A percentile compares a stretch with the other conserved stretches of the same genome.
phyloP scores from a whole-genome alignment of 2,113 vertebrate species.

The Cinclus cinclus region DNA sequence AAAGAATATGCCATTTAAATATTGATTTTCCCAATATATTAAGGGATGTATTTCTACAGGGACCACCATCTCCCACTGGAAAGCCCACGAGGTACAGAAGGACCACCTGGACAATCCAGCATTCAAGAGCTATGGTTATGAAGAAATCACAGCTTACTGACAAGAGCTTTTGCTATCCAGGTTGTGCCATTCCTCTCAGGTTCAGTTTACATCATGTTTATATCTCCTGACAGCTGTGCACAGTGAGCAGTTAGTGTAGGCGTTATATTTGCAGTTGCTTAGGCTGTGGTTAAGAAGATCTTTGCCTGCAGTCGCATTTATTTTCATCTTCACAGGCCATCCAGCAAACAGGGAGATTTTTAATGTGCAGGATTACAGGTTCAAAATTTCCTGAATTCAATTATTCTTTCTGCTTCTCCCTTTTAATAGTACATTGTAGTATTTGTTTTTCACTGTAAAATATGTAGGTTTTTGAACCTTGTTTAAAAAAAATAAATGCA shows the following conservation, averaged over 20 bases:
- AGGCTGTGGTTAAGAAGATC: neutral
- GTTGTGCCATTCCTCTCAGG: neutral
- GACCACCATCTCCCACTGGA: neutral
- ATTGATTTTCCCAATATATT: neutral
- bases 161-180: neutral
- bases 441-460: neutral
- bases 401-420: neutral
- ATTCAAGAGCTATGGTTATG: fast-evolving
- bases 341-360: neutral
- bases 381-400: neutral
- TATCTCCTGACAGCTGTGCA: neutral
- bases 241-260: neutral
- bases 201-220: neutral
- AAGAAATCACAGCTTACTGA: neutral
- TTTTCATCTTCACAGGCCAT: neutral
- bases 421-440: neutral
- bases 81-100: neutral
- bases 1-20: neutral
- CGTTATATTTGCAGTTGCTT: neutral
- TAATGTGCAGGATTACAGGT: neutral
- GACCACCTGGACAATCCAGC: neutral
- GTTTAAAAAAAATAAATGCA: neutral
- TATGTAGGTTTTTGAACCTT: neutral
- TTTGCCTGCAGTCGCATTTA: neutral
- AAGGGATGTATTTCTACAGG: neutral